Evolutionary conservation across 1,140 invertebrate genomes (phyloP), one percentile per base, ranked within the genome.

Genomic region (Forficula auricularia): DNA sequence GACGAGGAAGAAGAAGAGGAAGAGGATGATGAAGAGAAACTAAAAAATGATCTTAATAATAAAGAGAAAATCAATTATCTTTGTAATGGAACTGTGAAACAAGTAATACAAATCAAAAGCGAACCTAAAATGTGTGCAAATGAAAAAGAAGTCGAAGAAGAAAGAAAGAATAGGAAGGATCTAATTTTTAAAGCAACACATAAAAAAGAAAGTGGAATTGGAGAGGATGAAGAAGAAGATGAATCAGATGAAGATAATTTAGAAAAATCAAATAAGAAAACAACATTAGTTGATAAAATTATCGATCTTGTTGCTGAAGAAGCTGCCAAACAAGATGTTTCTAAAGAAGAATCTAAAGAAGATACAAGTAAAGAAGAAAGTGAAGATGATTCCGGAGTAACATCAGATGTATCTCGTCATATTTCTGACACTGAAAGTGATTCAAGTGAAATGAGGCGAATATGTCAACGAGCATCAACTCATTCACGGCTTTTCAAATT

Each of bases 401-500:
- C 74, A 2, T 74, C 72, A 0, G 77, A 80, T 52, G 66, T 77
- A 53, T 77, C 75, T 47, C 62, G 73, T 30, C 71, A 75, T 43
- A 67, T 78, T 44, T 78, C 76, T 0, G 73, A 77, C 37, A 72
- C 72, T 0, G 74, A 76, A 42, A 68, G 71, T 2, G 77, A 79
- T 30, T 64, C 64, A 40, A 58, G 66, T 2, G 65, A 69, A 45
- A 50, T 66, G n/a, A 65, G 62, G 12, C 73, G 71, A 48, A 59
- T 69, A 42, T 81, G 76, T 51, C 70, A 79, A 54, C 58, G 77
- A 39, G 77, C 77, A 2, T 70, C 76, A 33, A 80, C 77, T 3
- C 77, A 81, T 58, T 79, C 77, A 12, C 63, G 78, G 42, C 58
- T 81, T 10, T 79, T 77, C 46, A 72, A 72, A 52, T 54, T 81